A percentile compares a stretch with the other conserved stretches of the same genome.
These are phyloP conservation scores for Scaptomyza tumidula DNA, from an alignment of 2,888 invertebrate species.

Conservation along the genomic window DNA sequence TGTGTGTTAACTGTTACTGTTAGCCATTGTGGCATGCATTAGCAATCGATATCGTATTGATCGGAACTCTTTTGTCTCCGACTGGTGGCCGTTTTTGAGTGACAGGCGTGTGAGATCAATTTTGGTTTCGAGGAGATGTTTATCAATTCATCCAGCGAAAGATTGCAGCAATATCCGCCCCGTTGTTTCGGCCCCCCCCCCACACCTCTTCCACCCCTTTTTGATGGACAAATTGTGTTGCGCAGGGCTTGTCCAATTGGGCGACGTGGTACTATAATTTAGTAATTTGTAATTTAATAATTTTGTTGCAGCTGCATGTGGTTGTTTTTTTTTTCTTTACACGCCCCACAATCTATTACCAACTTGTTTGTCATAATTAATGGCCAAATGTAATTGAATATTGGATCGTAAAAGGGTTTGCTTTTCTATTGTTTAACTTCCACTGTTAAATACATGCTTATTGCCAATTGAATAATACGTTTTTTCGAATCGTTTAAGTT, in stretches of 20 bases:
- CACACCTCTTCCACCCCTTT: background rate
- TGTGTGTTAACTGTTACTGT: slow-evolving; percentile 36
- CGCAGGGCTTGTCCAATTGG: slow-evolving; percentile 48
- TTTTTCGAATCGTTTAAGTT: too few relatives aligned
- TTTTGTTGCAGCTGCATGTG: slow-evolving; percentile 32
- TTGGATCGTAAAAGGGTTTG: slow-evolving; percentile 6
- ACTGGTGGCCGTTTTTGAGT: slow-evolving; percentile 51
- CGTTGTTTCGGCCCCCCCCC: background rate
- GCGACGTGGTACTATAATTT: slow-evolving; percentile 47
- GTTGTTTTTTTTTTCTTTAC: slow-evolving; percentile 14
- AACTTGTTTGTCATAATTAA: slow-evolving; percentile 58
- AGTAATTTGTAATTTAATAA: slow-evolving; percentile 34
- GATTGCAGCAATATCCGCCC: slow-evolving; percentile 54
- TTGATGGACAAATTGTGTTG: slow-evolving; percentile 56
- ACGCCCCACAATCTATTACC: slow-evolving; percentile 40
- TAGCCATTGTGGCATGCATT: slow-evolving; percentile 44
- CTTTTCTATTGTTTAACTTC: slow-evolving; percentile 4
- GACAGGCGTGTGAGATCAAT: slow-evolving; percentile 71
- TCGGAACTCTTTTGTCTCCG: slow-evolving; percentile 41
- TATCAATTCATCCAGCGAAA: slow-evolving; percentile 35
- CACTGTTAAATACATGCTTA: background rate
- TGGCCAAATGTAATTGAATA: slow-evolving; percentile 48
- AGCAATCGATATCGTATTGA: slow-evolving; percentile 32
- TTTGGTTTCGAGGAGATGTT: slow-evolving; percentile 65
- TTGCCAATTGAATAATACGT: background rate